These are phyloP conservation scores for Ifrita kowaldi DNA, from an alignment of 2,113 vertebrate genomes.

Conservation along the genomic window DNA sequence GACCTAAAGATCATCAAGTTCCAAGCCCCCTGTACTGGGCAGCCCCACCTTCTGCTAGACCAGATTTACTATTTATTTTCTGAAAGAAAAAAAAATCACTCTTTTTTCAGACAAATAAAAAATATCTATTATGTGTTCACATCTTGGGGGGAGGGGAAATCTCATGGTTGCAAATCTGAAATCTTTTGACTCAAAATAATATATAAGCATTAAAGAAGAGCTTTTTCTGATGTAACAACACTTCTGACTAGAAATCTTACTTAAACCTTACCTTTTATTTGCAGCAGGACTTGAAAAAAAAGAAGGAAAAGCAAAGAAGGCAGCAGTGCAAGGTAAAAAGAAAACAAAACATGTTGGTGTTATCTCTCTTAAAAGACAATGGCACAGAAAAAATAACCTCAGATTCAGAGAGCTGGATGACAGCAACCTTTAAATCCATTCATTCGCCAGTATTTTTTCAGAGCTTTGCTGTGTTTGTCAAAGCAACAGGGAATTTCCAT, in stretches of 20 bases:
- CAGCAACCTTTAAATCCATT: conserved; percentile 24
- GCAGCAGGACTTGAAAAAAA: conserved; percentile 66
- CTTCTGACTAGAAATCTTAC: not conserved
- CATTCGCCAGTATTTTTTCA: not conserved
- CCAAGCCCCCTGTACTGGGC: too few species aligned
- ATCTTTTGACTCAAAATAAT: not conserved
- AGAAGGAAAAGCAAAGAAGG: conserved; percentile 64
- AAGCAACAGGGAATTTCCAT: not conserved
- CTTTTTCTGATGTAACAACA: not conserved
- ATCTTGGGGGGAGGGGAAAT: not conserved
- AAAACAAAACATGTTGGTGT: conserved; percentile 13
- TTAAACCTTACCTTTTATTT: conserved; percentile 61
- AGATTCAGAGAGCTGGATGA: conserved; percentile 34
- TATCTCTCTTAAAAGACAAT: conserved; percentile 45
- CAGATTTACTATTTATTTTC: not conserved
- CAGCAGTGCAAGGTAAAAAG: conserved; percentile 71
- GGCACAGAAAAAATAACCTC: not conserved
- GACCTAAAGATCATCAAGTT: not conserved
- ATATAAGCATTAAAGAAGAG: not conserved
- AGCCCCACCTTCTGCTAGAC: not conserved
- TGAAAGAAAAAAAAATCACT: not conserved
- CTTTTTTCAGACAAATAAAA: not conserved
- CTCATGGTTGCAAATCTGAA: not conserved
- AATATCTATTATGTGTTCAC: not conserved
- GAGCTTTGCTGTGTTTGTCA: not conserved